These are phyloP conservation scores for Drosophila nigrodunni DNA, from an alignment of 1,140 invertebrate species.

Conservation along the genomic window DNA sequence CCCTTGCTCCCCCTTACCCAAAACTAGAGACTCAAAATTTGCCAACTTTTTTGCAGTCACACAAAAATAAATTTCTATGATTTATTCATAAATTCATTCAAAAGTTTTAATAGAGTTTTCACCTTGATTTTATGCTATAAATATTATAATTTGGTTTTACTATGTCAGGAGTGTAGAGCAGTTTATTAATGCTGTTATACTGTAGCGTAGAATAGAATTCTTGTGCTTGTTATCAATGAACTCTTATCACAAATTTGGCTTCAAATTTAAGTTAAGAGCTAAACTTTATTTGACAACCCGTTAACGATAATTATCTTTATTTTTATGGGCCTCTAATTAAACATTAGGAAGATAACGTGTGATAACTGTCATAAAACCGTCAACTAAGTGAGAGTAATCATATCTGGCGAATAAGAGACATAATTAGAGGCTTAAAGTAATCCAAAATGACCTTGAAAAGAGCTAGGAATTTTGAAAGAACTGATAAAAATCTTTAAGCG, in stretches of 20 bases:
- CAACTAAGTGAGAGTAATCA: background rate
- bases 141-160: conserved; percentile 8
- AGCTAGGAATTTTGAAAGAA: background rate
- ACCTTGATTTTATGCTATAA: conserved; percentile 42
- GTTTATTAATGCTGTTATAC: too few relatives aligned
- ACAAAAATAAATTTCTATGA: conserved; percentile 42
- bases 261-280: conserved; percentile 29
- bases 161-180: conserved; percentile 6
- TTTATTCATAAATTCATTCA: conserved; percentile 39
- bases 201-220: background rate
- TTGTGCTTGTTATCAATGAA: conserved; percentile 23
- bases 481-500: background rate
- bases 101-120: conserved; percentile 18
- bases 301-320: conserved; percentile 38
- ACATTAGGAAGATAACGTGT: conserved; percentile 26
- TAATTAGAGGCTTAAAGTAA: conserved; percentile 4
- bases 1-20: background rate
- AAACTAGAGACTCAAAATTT: conserved; percentile 3
- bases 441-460: background rate
- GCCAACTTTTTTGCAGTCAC: conserved; percentile 41
- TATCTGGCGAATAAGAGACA: background rate
- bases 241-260: conserved; percentile 28
- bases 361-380: background rate
- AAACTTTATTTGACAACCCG: conserved; percentile 32
- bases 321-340: conserved; percentile 26